These are phyloP conservation scores for Bombycilla garrulus DNA, from an alignment of 2,113 vertebrate species.

Conservation along the genomic window DNA sequence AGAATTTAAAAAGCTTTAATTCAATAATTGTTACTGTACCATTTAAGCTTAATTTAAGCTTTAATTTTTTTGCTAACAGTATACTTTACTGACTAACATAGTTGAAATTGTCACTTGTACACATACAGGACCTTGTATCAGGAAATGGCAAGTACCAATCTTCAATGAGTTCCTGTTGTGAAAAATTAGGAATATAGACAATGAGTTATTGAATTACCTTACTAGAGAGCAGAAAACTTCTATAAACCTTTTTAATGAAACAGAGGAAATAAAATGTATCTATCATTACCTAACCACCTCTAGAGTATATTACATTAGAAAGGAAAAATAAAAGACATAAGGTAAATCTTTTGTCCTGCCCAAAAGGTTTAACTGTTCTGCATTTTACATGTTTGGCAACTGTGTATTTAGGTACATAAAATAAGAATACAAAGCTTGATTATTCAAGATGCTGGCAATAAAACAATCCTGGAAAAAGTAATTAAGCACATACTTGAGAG, in stretches of 20 bases:
- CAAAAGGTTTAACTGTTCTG: background rate
- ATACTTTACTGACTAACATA: background rate
- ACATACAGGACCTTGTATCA: accelerated
- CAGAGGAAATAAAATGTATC: background rate
- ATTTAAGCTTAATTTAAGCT: background rate
- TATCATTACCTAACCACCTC: background rate
- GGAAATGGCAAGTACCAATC: background rate
- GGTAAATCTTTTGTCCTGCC: background rate
- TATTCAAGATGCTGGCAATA: slow-evolving; percentile 1
- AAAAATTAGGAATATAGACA: background rate
- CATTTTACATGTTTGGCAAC: background rate
- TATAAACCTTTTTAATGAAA: background rate
- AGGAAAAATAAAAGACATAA: background rate
- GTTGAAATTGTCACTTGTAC: background rate
- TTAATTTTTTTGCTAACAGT: background rate
- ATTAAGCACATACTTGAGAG: slow-evolving; percentile 1
- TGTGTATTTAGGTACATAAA: background rate
- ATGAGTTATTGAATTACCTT: background rate
- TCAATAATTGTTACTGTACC: background rate
- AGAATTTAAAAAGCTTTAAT: background rate
- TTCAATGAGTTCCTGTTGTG: background rate
- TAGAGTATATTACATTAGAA: background rate
- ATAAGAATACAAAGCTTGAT: background rate
- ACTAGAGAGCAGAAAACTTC: background rate
- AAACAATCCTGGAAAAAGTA: background rate